Conservation (phyloP, 2,888 invertebrate species). For the Punctoribates punctum region DNA sequence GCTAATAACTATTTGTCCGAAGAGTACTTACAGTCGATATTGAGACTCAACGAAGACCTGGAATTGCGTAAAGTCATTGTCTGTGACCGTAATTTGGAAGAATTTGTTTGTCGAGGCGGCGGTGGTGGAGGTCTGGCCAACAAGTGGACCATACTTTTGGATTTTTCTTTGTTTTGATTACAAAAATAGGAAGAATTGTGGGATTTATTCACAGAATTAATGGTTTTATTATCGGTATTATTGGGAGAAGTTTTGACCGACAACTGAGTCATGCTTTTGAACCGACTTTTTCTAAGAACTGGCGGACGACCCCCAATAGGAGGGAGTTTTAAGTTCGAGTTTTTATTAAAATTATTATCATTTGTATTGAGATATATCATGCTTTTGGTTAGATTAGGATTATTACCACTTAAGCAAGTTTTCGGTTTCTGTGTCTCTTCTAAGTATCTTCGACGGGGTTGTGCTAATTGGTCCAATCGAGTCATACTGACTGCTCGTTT, state of each 20-base stretch:
- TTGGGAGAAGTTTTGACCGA: background rate
- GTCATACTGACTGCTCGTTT: slow-evolving; percentile 83
- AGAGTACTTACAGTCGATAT: slow-evolving; percentile 26
- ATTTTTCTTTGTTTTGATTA: slow-evolving; percentile 38
- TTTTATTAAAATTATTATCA: slow-evolving; percentile 2
- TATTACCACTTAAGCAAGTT: slow-evolving; percentile 28
- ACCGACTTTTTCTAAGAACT: slow-evolving; percentile 3
- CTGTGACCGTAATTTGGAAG: slow-evolving; percentile 47
- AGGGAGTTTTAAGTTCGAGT: background rate
- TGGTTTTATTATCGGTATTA: background rate
- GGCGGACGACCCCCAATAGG: background rate
- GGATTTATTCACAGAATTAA: background rate
- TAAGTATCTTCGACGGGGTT: slow-evolving; percentile 59
- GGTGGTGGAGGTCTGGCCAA: slow-evolving; percentile 36
- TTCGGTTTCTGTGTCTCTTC: slow-evolving; percentile 36
- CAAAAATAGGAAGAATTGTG: slow-evolving; percentile 2
- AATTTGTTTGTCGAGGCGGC: slow-evolving; percentile 45
- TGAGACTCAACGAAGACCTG: slow-evolving; percentile 1
- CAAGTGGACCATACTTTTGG: slow-evolving; percentile 48
- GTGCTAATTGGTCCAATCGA: slow-evolving; percentile 78
- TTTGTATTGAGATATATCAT: slow-evolving; percentile 10
- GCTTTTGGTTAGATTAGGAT: slow-evolving; percentile 29
- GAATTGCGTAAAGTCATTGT: slow-evolving; percentile 35
- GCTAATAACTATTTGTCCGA: background rate
- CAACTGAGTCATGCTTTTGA: slow-evolving; percentile 38